Evolutionary conservation across 2,113 vertebrate species (phyloP).

Genomic region (Sinosuthora webbiana): DNA sequence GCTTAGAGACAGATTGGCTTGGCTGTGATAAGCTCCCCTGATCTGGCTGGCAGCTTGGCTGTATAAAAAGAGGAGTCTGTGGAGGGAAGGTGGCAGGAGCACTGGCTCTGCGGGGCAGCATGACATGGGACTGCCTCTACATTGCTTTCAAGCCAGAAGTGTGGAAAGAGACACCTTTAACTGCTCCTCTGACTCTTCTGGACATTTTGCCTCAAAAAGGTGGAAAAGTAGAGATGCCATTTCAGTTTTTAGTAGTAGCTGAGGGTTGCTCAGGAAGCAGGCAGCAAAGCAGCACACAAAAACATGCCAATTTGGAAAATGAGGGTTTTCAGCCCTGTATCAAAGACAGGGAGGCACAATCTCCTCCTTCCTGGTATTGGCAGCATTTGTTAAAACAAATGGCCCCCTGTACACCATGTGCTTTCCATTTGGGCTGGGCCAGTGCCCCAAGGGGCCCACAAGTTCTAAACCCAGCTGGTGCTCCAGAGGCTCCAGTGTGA

Average conservation of each 20-base stretch:
- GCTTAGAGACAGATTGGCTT: background rate
- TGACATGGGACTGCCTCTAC: rapidly evolving
- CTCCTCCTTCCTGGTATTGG: background rate
- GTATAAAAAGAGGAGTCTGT: background rate
- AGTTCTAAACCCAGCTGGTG: rapidly evolving
- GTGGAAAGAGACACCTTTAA: background rate
- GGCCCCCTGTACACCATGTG: background rate
- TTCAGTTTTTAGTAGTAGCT: background rate
- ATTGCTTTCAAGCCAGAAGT: background rate
- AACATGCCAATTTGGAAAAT: background rate
- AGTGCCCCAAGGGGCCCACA: background rate
- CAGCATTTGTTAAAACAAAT: background rate
- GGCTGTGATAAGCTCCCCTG: rapidly evolving
- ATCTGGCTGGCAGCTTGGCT: background rate
- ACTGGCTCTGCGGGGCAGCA: background rate
- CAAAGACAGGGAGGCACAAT: background rate
- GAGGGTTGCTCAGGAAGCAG: background rate
- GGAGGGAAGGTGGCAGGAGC: background rate
- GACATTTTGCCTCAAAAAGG: background rate
- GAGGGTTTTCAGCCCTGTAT: background rate
- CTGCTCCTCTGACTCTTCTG: background rate
- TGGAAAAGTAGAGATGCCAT: background rate
- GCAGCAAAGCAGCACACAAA: background rate
- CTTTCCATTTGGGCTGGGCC: background rate
- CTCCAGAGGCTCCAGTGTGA: background rate